Evolutionary conservation across 2,113 vertebrate genomes (phyloP).

Genomic region (Trochalopteron elliotii): DNA sequence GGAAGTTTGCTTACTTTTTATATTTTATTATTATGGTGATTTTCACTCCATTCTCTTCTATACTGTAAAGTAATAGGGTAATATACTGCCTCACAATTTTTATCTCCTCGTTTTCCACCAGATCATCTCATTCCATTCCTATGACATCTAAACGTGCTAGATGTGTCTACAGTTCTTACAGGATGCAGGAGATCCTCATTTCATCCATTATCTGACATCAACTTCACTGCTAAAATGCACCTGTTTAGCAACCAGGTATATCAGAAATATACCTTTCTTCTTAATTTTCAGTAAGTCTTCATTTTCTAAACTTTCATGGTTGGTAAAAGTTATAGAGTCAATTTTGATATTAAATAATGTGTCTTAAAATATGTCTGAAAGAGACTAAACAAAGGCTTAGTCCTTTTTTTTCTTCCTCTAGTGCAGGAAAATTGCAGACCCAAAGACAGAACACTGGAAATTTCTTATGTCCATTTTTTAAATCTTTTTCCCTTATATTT

Average conservation of each 20-base stretch:
- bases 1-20: neutral
- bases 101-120: neutral
- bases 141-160: neutral
- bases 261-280: neutral
- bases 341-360: neutral
- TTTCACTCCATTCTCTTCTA: neutral
- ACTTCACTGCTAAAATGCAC: neutral
- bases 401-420: neutral
- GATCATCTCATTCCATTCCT: neutral
- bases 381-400: neutral
- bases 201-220: neutral
- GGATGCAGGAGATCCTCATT: neutral
- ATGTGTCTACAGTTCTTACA: neutral
- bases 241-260: neutral
- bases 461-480: neutral
- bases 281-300: neutral
- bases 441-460: neutral
- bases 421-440: neutral
- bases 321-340: neutral
- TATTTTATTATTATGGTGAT: neutral
- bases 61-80: neutral
- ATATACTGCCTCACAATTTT: neutral
- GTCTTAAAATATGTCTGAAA: neutral
- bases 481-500: rapidly evolving
- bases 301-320: neutral